Base-by-base conservation (phyloP, 2,888 invertebrate species). In the Hyles lineata region DNA sequence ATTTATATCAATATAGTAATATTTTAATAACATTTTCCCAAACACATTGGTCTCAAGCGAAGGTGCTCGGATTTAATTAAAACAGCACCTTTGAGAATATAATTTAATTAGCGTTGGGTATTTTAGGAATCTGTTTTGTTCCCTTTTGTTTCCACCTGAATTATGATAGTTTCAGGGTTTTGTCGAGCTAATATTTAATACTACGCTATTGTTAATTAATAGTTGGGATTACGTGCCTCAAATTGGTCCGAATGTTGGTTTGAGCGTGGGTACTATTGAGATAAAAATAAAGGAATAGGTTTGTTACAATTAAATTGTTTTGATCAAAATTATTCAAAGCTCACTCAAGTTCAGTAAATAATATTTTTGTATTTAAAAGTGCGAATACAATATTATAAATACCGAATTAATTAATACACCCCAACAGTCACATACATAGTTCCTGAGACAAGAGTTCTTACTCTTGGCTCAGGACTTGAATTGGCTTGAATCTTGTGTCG, bases 31-130 rank as follows among this genome's bases (percentile, higher is more conserved):
- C 6, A 23, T 8, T 21, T 2, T 5, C 11, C 35, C 15, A 21
- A 59, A 35, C 63, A 80, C 80, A 80, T 77, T 79, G 76, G 77
- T 79, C 78, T 75, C 75, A 74, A 73, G 76, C 73, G 75, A 71
- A 76, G 76, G 73, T 81, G 81, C 84, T 77, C 77, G 76, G 78
- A 82, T 87, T 86, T 87, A 84, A 87, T 87, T 86, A 87, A 85
- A 85, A 80, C 78, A 73, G 76, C 79, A 83, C 84, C 83, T 85
- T 83, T 80, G 85, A 83, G 81, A 83, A 80, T 84, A 79, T 79
- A 81, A 83, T 87, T 84, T 85, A 85, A 88, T 85, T 86, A 86
- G 82, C 78, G 76, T 75, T 75, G 78, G 78, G 78, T 76, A 81
- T 81, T 79, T 84, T 79, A 78, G 78, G 78, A 75, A 43, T 63